Evolutionary conservation across 2,113 vertebrate genomes (phyloP).

Genomic region (Noctilio leporinus): DNA sequence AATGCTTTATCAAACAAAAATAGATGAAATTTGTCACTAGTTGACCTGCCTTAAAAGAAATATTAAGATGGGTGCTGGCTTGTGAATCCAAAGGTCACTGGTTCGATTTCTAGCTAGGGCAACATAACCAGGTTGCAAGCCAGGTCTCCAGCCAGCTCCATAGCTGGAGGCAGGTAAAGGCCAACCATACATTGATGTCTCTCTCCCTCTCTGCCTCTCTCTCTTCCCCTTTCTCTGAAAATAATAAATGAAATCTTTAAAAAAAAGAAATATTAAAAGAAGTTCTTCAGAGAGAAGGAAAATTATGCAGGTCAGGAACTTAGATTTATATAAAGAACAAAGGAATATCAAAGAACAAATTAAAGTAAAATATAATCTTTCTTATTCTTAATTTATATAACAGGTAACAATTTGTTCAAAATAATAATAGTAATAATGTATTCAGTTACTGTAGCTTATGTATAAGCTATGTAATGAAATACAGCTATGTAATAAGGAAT

Average conservation of each 20-base stretch:
- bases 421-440: not conserved
- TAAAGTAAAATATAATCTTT: not conserved
- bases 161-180: too few species aligned
- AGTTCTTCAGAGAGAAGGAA: not conserved
- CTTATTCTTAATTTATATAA: not conserved
- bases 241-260: too few species aligned
- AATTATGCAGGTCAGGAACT: not conserved
- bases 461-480: not conserved
- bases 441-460: not conserved
- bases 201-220: too few species aligned
- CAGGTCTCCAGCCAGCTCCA: too few species aligned
- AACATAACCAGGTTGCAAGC: too few species aligned
- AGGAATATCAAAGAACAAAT: not conserved
- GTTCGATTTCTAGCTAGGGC: too few species aligned
- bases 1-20: constrained; percentile 5
- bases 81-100: too few species aligned
- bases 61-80: too few species aligned
- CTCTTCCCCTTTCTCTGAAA: too few species aligned
- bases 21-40: not conserved
- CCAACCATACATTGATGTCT: too few species aligned
- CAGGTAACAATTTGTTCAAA: not conserved
- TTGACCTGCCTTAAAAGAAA: not conserved
- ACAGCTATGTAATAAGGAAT: not conserved
- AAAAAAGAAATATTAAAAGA: not conserved
- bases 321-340: not conserved